A percentile compares a stretch with the other conserved stretches of the same genome.
Evolutionary conservation across 1,140 invertebrate genomes (phyloP).

Genomic region (Daktulosphaira vitifoliae): DNA sequence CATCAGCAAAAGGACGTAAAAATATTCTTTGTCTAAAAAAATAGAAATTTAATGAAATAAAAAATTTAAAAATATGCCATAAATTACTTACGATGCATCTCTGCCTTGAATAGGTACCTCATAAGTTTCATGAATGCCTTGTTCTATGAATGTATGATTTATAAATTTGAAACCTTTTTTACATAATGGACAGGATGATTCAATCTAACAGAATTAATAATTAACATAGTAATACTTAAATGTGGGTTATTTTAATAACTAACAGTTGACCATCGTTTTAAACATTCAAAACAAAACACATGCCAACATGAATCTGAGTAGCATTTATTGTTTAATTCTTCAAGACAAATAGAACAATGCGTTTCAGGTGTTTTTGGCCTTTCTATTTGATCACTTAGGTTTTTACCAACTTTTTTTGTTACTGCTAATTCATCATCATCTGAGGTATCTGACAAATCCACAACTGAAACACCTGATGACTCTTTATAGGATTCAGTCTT

Average conservation of each 20-base stretch:
- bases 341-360: constrained; percentile 21
- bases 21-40: constrained; percentile 2
- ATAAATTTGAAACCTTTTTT: not conserved
- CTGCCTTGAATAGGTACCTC: not conserved
- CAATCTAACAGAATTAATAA: not conserved
- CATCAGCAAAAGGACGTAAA: not conserved
- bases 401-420: too few relatives aligned
- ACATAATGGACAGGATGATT: constrained; percentile 14
- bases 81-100: not conserved
- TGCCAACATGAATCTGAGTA: constrained; percentile 14
- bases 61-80: not conserved
- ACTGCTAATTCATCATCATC: too few relatives aligned
- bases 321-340: constrained; percentile 7
- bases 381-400: too few relatives aligned
- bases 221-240: not conserved
- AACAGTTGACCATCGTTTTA: constrained; percentile 15
- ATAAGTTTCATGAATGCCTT: not conserved
- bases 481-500: too few relatives aligned
- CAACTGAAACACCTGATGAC: too few relatives aligned
- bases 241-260: not conserved
- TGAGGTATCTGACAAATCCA: too few relatives aligned
- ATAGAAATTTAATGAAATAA: not conserved
- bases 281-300: constrained; percentile 23
- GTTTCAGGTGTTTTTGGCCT: not conserved
- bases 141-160: not conserved